These are phyloP conservation scores for Lepidurus apus DNA, from an alignment of 1,140 invertebrate species.

Conservation along the genomic window DNA sequence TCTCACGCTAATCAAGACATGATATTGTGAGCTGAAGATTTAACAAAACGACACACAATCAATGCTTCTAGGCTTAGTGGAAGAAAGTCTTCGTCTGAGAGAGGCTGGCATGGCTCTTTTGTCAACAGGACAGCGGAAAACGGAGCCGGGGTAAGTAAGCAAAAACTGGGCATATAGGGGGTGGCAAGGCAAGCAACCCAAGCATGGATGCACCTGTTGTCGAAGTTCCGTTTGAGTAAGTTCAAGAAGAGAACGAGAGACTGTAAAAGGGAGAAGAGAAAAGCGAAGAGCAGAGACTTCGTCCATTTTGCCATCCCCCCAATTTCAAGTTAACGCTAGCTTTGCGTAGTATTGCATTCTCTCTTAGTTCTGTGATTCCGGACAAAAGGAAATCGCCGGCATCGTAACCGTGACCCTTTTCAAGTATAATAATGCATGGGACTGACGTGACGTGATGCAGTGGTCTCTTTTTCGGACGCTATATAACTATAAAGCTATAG, in stretches of 20 bases:
- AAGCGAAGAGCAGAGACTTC: not conserved
- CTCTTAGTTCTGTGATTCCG: not conserved
- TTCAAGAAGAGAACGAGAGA: not conserved
- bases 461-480: not conserved
- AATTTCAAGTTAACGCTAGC: not conserved
- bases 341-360: not conserved
- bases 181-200: not conserved
- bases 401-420: slow-evolving; percentile 11
- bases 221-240: not conserved
- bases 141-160: slow-evolving; percentile 4
- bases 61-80: slow-evolving; percentile 14
- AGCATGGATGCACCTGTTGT: slow-evolving; percentile 21
- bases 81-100: slow-evolving; percentile 16
- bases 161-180: slow-evolving; percentile 10
- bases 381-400: not conserved
- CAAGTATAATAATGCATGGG: not conserved
- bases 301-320: not conserved
- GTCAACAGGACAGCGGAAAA: slow-evolving; percentile 13
- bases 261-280: not conserved
- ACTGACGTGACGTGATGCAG: not conserved
- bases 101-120: not conserved
- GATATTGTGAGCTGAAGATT: not conserved
- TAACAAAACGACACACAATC: not conserved
- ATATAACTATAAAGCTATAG: not conserved
- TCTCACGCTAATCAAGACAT: slow-evolving; percentile 21